Conservation (phyloP, 2,888 invertebrate species). For the Anarsia innoxiella region DNA sequence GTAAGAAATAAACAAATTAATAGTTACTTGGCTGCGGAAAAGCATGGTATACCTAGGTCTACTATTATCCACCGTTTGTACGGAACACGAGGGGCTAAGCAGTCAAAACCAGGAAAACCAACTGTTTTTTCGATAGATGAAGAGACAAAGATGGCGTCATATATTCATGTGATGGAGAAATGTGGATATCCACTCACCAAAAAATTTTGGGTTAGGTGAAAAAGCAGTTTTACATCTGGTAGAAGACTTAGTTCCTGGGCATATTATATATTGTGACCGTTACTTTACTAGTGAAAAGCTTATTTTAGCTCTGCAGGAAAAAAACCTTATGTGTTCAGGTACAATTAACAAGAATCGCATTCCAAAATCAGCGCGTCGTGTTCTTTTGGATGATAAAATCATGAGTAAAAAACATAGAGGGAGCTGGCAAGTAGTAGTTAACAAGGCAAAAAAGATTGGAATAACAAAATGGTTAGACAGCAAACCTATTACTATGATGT, state of each 20-base stretch:
- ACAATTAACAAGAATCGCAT: constrained; percentile 15
- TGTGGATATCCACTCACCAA: not conserved
- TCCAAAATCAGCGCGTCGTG: constrained; percentile 9
- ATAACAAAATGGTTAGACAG: constrained; percentile 14
- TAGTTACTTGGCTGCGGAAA: not conserved
- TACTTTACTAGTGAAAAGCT: constrained; percentile 17
- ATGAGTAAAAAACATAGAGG: constrained; percentile 11
- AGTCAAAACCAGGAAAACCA: not conserved
- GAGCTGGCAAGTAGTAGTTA: constrained; percentile 7
- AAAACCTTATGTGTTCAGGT: too few species aligned
- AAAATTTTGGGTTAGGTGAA: constrained; percentile 16
- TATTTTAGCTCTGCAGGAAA: constrained; percentile 5
- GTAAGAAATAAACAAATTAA: not conserved
- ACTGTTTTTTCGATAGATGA: not conserved
- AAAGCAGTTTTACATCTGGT: constrained; percentile 15
- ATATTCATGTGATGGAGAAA: not conserved
- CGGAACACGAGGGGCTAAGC: not conserved
- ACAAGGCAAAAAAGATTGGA: constrained; percentile 9
- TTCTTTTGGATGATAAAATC: constrained; percentile 7
- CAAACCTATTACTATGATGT: constrained; percentile 11
- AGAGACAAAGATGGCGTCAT: not conserved
- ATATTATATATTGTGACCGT: constrained; percentile 18
- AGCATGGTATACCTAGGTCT: not conserved
- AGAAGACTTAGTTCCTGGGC: constrained; percentile 15
- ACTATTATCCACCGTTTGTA: not conserved